Percentiles rank a stretch among this genome's conserved stretches.
Conservation (phyloP, 1,140 invertebrate species). For the Nymphalis io region DNA sequence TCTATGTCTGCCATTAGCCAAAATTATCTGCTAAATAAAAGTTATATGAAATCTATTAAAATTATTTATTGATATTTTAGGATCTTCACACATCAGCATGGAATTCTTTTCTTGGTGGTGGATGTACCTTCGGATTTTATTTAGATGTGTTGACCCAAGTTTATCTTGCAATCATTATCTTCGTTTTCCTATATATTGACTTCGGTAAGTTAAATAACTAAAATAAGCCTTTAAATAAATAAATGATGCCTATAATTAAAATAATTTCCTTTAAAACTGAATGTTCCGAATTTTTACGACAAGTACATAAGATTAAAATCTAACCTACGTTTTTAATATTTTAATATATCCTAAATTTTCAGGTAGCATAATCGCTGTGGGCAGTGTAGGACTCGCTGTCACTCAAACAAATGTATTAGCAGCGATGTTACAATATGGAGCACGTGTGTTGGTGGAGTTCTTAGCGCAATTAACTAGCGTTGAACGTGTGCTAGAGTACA, state of each 20-base stretch:
- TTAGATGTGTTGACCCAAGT: constrained; percentile 68
- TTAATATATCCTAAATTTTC: neutral
- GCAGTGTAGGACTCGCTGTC: constrained; percentile 88
- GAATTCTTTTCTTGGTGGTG: constrained; percentile 67
- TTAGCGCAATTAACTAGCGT: constrained; percentile 92
- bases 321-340: no score
- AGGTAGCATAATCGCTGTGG: constrained; percentile 65
- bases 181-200: constrained; percentile 71
- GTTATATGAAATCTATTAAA: neutral
- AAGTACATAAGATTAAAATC: no score
- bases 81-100: constrained; percentile 70
- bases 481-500: constrained; percentile 91
- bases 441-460: constrained; percentile 90
- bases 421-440: constrained; percentile 91
- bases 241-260: no score
- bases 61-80: constrained; percentile 46
- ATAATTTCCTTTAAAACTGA: no score
- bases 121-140: constrained; percentile 68
- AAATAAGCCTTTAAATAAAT: neutral
- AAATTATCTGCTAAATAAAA: neutral
- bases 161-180: constrained; percentile 68
- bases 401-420: constrained; percentile 90
- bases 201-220: constrained; percentile 56
- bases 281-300: neutral
- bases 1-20: neutral